Conservation (phyloP, 2,797 vertebrate species). For the Hypotaenidia philippensis region DNA sequence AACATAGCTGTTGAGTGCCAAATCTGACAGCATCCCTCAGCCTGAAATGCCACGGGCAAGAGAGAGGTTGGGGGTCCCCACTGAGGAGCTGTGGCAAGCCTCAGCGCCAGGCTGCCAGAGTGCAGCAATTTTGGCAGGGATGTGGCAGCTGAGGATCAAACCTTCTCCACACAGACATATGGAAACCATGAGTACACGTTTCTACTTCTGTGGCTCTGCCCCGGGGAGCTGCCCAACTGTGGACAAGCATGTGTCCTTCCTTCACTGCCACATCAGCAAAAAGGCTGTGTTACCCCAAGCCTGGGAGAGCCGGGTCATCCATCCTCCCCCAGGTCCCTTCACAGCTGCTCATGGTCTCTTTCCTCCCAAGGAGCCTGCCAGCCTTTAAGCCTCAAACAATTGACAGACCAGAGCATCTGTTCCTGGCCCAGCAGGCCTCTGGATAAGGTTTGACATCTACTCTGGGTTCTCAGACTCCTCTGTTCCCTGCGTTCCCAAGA, state of each 20-base stretch:
- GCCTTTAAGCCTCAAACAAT: background rate
- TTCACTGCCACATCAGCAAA: background rate
- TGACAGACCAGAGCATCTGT: background rate
- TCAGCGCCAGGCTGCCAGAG: background rate
- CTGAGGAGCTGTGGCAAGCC: background rate
- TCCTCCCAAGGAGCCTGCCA: background rate
- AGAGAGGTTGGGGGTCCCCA: accelerated
- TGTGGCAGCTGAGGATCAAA: background rate
- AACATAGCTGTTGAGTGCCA: background rate
- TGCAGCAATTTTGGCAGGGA: background rate
- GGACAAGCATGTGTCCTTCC: accelerated
- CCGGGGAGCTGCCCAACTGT: background rate
- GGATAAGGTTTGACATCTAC: background rate
- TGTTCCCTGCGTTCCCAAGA: background rate
- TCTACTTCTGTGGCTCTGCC: background rate
- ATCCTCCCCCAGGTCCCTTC: background rate
- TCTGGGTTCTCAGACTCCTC: background rate
- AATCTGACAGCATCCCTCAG: background rate
- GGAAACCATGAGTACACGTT: background rate
- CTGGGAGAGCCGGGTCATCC: accelerated
- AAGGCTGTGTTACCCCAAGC: background rate
- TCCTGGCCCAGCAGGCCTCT: background rate
- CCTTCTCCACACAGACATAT: background rate
- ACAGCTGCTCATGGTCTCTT: background rate
- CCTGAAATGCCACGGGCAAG: background rate